Conservation (phyloP, 2,113 vertebrate genomes). For the Oreochromis niloticus region DNA sequence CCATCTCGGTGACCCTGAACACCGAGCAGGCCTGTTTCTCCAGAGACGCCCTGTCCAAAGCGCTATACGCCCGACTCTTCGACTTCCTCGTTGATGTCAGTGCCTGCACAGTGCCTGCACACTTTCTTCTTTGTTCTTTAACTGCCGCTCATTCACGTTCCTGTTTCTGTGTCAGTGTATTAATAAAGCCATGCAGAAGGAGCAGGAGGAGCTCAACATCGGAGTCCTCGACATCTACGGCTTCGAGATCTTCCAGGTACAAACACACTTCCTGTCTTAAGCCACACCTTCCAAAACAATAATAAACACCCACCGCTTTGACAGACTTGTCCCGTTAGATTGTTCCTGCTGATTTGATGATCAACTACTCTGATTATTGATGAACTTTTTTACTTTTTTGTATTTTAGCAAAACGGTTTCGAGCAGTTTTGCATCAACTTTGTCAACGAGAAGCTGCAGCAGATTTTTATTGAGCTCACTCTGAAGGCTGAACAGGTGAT, state of each 20-base stretch:
- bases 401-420: conserved; percentile 75
- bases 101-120: background rate
- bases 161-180: conserved; percentile 58
- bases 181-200: conserved; percentile 80
- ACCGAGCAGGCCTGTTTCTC: conserved; percentile 78
- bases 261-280: background rate
- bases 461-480: conserved; percentile 82
- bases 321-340: background rate
- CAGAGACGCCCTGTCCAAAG: conserved; percentile 78
- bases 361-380: background rate
- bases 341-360: background rate
- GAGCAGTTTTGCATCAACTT: conserved; percentile 85
- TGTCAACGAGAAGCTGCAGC: conserved; percentile 83
- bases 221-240: conserved; percentile 82
- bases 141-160: background rate
- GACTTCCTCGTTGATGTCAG: conserved; percentile 80
- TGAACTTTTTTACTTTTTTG: background rate
- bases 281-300: background rate
- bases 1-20: conserved; percentile 78
- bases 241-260: conserved; percentile 83
- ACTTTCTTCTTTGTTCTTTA: background rate
- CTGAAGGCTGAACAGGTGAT: conserved; percentile 81
- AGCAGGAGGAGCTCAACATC: conserved; percentile 76
- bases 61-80: conserved; percentile 77
- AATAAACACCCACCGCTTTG: background rate